Conservation (phyloP, 2,888 invertebrate species). For the Entomobrya multifasciata region DNA sequence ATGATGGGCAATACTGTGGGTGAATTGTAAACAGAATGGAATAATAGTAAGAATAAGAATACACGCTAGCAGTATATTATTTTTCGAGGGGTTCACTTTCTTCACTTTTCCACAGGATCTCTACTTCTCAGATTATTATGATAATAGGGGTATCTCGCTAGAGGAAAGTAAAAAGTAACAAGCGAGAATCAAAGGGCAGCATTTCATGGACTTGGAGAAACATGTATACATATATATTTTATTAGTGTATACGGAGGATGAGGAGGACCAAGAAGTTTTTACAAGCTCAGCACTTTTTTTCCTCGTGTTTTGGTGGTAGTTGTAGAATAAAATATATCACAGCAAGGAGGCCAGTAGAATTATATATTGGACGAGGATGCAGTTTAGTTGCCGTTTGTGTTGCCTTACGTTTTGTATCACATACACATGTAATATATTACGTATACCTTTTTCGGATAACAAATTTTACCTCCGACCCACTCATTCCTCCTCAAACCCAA, state of each 20-base stretch:
- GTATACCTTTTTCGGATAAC: not conserved
- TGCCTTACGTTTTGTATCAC: too few relatives aligned
- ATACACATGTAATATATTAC: not conserved
- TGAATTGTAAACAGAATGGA: conserved; percentile 4
- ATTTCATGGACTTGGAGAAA: conserved; percentile 21
- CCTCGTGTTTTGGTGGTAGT: not conserved
- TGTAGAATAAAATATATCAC: not conserved
- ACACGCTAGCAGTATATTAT: conserved; percentile 1
- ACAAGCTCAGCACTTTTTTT: conserved; percentile 30
- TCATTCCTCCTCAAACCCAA: not conserved
- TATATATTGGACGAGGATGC: too few relatives aligned
- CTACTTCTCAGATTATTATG: conserved; percentile 15
- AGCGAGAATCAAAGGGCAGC: conserved; percentile 35
- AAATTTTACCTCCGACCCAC: conserved; percentile 22
- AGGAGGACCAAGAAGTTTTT: conserved; percentile 19
- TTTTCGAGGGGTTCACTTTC: not conserved
- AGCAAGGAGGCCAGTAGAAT: not conserved
- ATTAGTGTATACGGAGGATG: conserved; percentile 36
- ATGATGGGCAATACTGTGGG: not conserved
- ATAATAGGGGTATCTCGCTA: conserved; percentile 32
- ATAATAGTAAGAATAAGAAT: not conserved
- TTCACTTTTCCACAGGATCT: not conserved
- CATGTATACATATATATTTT: not conserved
- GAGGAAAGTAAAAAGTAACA: conserved; percentile 22
- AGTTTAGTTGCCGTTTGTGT: too few relatives aligned